Evolutionary conservation across 2,888 invertebrate species (phyloP).

Genomic region (Thera obeliscata): DNA sequence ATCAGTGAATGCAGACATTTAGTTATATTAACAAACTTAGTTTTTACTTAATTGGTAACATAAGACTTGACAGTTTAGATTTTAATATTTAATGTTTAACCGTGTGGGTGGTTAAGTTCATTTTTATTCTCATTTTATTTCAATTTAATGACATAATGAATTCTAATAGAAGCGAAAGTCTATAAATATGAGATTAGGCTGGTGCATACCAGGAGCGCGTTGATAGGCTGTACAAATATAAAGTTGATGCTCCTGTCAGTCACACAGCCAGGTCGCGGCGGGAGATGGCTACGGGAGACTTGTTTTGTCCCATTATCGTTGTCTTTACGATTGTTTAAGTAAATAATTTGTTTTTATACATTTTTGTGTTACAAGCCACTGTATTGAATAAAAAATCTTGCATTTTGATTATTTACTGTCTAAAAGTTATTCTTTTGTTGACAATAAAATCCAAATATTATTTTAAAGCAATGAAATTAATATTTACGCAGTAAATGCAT

Average conservation of each 20-base stretch:
- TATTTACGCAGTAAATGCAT: not conserved
- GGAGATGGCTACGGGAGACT: conserved; percentile 43
- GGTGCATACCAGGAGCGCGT: conserved; percentile 72
- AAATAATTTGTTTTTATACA: conserved; percentile 33
- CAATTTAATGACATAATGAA: conserved; percentile 38
- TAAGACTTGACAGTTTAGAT: conserved; percentile 10
- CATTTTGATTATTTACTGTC: not conserved
- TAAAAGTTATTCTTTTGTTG: not conserved
- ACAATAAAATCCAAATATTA: not conserved
- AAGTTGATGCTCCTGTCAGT: conserved; percentile 65
- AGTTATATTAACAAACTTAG: not conserved
- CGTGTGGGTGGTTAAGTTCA: conserved; percentile 30
- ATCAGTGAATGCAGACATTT: not conserved
- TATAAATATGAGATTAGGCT: conserved; percentile 62
- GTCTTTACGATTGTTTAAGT: conserved; percentile 34
- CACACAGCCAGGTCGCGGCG: conserved; percentile 39
- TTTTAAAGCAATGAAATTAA: not conserved
- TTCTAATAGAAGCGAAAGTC: conserved; percentile 63
- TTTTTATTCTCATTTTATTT: conserved; percentile 30
- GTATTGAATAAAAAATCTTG: conserved; percentile 9
- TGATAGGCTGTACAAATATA: conserved; percentile 77
- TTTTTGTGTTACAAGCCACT: conserved; percentile 26
- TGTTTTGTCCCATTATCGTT: conserved; percentile 36
- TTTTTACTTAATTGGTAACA: conserved; percentile 13
- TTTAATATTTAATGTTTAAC: conserved; percentile 13